Evolutionary conservation across 1,140 invertebrate species (phyloP), one percentile per base, ranked within the genome.

Genomic region (Oedothorax gibbosus): DNA sequence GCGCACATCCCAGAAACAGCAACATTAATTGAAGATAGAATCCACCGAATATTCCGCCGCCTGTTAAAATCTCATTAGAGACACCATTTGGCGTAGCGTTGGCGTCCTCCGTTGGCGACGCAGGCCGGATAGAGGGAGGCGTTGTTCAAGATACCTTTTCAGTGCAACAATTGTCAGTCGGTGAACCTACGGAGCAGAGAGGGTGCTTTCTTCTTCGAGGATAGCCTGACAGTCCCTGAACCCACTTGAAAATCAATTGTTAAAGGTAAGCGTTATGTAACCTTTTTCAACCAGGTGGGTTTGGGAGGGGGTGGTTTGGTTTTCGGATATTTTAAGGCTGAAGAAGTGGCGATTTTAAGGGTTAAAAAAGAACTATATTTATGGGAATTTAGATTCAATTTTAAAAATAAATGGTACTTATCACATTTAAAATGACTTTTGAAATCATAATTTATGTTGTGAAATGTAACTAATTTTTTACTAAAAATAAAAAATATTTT

Each of bases 131-230:
- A 49, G 49, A 14, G 49, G 8, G 15, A n/a, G 73, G n/a, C 73
- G 73, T 78, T 50, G 57, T 49, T n/a, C 3, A 51, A 18, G 76
- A 78, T 78, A 78, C 76, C 76, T 18, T n/a, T 64, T 14, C 76
- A 78, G 76, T 65, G 76, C 76, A 78, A 78, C 76, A 78, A 78
- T 78, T 78, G 76, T 66, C 76, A 20, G 56, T 60, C 21, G 50
- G 49, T 15, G 35, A 78, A 51, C 35, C 56, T 18, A 53, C 15
- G 73, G 49, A 62, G 12, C 35, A 49, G 73, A n/a, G n/a, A 14
- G 60, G 60, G 73, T 64, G 56, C 60, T 49, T 49, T 78, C 66
- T 78, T 21, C 60, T 14, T 78, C 60, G 35, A 15, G 15, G 35
- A 11, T 15, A 78, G 64, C 76, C 60, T 66, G 54, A 15, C 62